Evolutionary conservation across 2,888 invertebrate species (phyloP).

Genomic region (Amblyteles armatorius): DNA sequence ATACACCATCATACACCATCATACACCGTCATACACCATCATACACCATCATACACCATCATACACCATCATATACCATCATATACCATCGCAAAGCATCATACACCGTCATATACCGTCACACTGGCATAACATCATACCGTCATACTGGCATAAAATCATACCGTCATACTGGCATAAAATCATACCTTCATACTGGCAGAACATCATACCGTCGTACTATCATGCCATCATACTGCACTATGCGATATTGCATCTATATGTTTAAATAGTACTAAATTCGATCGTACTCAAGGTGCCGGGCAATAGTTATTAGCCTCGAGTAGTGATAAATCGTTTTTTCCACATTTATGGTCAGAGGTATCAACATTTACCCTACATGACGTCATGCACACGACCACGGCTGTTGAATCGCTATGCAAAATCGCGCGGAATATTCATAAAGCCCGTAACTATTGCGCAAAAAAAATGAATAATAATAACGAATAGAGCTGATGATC

Average conservation of each 20-base stretch:
- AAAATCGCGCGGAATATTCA: conserved; percentile 29
- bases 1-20: too few relatives aligned
- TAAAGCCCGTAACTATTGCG: conserved; percentile 13
- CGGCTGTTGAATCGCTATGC: conserved; percentile 8
- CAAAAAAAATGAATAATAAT: conserved; percentile 36
- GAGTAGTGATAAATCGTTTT: background rate
- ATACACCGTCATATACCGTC: too few relatives aligned
- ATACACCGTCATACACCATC: too few relatives aligned
- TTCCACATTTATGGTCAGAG: conserved; percentile 11
- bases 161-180: too few relatives aligned
- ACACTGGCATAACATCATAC: too few relatives aligned
- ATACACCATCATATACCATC: too few relatives aligned
- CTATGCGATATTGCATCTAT: too few relatives aligned
- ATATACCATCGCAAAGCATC: too few relatives aligned
- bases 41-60: too few relatives aligned
- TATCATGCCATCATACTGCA: too few relatives aligned
- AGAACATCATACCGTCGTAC: background rate
- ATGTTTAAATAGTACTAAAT: background rate
- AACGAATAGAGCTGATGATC: conserved; percentile 16
- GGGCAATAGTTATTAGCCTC: background rate
- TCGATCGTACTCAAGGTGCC: background rate
- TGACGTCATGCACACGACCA: conserved; percentile 26
- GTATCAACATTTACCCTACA: conserved; percentile 12
- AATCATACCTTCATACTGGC: too few relatives aligned
- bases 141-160: too few relatives aligned